A percentile compares a stretch with the other conserved stretches of the same genome.
phyloP scores from a whole-genome alignment of 2,113 vertebrate species.

The Empidonax alnorum region DNA sequence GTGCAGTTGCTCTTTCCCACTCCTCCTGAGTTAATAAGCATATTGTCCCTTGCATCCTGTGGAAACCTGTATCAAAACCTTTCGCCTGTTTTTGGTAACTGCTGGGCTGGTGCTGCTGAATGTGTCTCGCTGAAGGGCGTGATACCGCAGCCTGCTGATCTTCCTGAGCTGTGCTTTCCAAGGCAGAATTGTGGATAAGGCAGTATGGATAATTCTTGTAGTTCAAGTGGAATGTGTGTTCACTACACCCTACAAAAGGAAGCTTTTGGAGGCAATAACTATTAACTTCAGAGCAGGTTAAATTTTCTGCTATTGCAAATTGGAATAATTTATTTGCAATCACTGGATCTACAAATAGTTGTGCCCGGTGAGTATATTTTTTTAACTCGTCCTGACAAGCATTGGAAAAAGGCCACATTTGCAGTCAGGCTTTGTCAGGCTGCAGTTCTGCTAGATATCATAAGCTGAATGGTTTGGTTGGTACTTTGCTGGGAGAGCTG shows the following conservation, averaged over 20 bases:
- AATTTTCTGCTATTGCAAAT: background rate
- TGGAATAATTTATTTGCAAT: background rate
- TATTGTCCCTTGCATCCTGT: background rate
- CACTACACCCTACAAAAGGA: background rate
- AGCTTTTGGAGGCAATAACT: background rate
- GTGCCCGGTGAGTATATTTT: background rate
- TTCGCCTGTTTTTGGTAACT: background rate
- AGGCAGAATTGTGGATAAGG: background rate
- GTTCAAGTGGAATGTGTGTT: background rate
- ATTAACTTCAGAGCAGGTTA: background rate
- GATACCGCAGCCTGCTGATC: background rate
- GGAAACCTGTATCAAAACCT: background rate
- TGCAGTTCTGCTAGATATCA: background rate
- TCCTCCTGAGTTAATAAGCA: background rate
- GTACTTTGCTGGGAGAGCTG: background rate
- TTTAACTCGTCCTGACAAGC: background rate
- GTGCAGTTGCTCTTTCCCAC: background rate
- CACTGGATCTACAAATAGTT: background rate
- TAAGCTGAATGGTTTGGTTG: background rate
- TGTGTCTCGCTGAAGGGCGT: fast-evolving
- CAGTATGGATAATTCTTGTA: fast-evolving
- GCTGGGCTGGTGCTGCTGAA: background rate
- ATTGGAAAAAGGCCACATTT: background rate
- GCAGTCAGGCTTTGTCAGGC: background rate
- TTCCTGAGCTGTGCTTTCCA: background rate